Evolutionary conservation across 2,888 invertebrate species (phyloP), one percentile per base, ranked within the genome.

Genomic region (Ormyrus pomaceus): DNA sequence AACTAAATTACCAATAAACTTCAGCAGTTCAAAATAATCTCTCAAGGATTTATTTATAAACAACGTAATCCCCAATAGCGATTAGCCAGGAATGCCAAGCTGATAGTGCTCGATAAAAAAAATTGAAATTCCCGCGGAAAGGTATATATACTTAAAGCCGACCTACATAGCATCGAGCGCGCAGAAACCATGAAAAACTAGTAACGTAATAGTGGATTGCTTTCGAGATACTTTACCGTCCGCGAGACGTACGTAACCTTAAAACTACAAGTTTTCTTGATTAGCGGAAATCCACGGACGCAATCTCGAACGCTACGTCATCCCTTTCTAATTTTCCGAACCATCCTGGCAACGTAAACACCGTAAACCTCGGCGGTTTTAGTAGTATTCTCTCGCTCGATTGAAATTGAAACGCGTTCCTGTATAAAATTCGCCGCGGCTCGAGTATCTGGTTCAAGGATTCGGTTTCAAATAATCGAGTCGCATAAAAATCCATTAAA

Each of bases 261-360:
- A 65, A 70, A 61, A 59, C 45, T 73, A 74, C 74, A 45, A 70
- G 77, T 77, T 81, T 70, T 13, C 81, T 77, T 77, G 70, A 81
- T 77, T 77, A 65, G 70, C 61, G 70, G 77, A 72, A 76, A 68
- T 72, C 53, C 58, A 72, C 19, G 19, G 58, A n/a, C 59, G 55
- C 64, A 65, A 66, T 75, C 58, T 11, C 4, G 13, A 13, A 68
- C 50, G 55, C 56, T 6, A 9, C 55, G 56, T 53, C 70, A 48
- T 58, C 64, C 64, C 50, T 56, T 69, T 79, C 65, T 65, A 53
- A 75, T 70, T 70, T 79, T 58, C 8, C 59, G 7, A 48, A 75
- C 62, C 65, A 65, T 72, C 59, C 59, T 72, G 19, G 66, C 46
- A 65, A 71, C 1, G 1, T 19, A 19, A 19, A 19, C 19, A 45